Percentiles rank a stretch among this genome's conserved stretches.
Evolutionary conservation across 2,888 invertebrate species (phyloP).

Genomic region (Julus scanicus): DNA sequence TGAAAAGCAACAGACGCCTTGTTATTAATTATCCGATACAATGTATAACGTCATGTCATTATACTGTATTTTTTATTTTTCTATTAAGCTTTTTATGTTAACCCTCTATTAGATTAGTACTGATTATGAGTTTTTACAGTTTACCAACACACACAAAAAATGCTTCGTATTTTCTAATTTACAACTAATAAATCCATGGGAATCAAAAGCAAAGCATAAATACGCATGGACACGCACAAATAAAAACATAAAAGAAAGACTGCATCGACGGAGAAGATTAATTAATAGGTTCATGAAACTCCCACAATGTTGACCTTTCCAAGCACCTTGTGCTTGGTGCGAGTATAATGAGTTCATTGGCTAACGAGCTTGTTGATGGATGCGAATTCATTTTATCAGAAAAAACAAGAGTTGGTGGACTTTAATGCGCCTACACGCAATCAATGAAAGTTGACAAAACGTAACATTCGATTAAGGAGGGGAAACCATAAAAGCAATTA

Average conservation of each 20-base stretch:
- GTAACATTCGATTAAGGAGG: neutral
- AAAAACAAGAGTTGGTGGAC: slow-evolving; percentile 6
- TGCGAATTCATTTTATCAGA: neutral
- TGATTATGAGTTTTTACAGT: no score
- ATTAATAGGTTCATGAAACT: slow-evolving; percentile 14
- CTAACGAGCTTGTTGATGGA: slow-evolving; percentile 21
- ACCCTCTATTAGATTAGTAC: no score
- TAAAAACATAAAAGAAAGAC: neutral
- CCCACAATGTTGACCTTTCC: slow-evolving; percentile 10
- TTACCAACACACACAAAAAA: no score
- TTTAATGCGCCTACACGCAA: slow-evolving; percentile 13
- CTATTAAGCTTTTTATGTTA: no score
- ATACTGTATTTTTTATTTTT: no score
- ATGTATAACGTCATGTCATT: no score
- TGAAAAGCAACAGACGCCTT: neutral
- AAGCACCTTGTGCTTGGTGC: neutral
- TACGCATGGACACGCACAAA: neutral
- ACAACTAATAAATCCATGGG: neutral
- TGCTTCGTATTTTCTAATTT: no score
- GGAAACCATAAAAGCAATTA: neutral
- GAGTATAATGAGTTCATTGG: slow-evolving; percentile 8
- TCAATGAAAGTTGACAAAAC: neutral
- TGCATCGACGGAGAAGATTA: neutral
- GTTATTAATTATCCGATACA: no score
- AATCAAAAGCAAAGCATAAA: neutral